These are phyloP conservation scores for Macroramphosus scolopax DNA, from an alignment of 2,797 vertebrate genomes.

Conservation along the genomic window DNA sequence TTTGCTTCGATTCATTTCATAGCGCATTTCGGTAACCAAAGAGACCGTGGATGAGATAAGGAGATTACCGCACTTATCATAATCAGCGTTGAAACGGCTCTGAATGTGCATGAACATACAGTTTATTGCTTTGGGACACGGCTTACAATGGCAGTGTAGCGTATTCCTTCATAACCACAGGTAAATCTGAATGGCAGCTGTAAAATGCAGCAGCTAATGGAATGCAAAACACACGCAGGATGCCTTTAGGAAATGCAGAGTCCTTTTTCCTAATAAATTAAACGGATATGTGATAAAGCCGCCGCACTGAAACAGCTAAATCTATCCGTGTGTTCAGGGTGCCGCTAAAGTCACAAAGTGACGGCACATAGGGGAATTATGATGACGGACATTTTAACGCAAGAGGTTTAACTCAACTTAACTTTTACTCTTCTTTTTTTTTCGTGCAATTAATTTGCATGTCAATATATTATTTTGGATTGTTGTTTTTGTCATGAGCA, in stretches of 20 bases:
- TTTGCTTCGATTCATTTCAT: slow-evolving; percentile 79
- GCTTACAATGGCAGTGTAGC: slow-evolving; percentile 70
- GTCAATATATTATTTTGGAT: too few relatives aligned
- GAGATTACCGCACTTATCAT: slow-evolving; percentile 83
- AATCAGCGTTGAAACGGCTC: slow-evolving; percentile 78
- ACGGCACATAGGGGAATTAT: slow-evolving; percentile 17
- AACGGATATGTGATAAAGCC: slow-evolving; percentile 58
- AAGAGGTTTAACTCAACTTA: too few relatives aligned
- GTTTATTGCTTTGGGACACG: slow-evolving; percentile 73
- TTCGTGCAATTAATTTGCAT: too few relatives aligned
- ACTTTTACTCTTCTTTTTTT: too few relatives aligned
- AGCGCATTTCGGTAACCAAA: slow-evolving; percentile 79
- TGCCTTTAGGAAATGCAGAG: slow-evolving; percentile 59
- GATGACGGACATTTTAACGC: not conserved
- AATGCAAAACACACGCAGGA: slow-evolving; percentile 57
- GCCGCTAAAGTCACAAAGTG: too few relatives aligned
- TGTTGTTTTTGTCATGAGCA: too few relatives aligned
- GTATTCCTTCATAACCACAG: slow-evolving; percentile 72
- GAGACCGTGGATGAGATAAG: slow-evolving; percentile 80
- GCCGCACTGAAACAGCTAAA: slow-evolving; percentile 14
- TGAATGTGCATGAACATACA: slow-evolving; percentile 77
- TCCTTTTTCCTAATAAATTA: slow-evolving; percentile 60
- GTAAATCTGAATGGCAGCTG: slow-evolving; percentile 80
- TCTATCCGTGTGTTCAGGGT: slow-evolving; percentile 21
- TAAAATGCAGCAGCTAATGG: slow-evolving; percentile 67